Evolutionary conservation across 2,113 vertebrate genomes (phyloP).

Genomic region (Albula goreensis): DNA sequence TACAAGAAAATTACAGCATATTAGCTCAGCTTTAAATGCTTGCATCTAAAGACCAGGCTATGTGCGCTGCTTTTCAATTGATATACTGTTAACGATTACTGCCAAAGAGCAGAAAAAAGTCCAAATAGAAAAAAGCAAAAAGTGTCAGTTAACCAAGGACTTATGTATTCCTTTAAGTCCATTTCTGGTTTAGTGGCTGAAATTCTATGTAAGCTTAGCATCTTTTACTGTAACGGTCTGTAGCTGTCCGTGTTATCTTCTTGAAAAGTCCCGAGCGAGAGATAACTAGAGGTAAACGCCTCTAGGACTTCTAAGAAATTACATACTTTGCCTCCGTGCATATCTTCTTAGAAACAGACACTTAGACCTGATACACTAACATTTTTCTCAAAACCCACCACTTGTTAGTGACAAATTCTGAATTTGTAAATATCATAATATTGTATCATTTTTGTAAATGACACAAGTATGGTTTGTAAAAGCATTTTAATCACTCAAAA

Average conservation of each 20-base stretch:
- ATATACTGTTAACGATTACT: no score
- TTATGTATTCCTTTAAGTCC: not conserved
- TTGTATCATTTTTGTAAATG: not conserved
- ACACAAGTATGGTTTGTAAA: no score
- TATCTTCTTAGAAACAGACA: not conserved
- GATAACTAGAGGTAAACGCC: not conserved
- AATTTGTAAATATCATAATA: no score
- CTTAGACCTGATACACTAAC: not conserved
- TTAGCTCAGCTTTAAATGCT: no score
- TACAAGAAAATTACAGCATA: no score
- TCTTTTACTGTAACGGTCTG: not conserved
- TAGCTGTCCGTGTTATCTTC: not conserved
- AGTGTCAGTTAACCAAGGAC: not conserved
- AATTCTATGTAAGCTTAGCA: not conserved
- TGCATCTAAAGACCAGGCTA: no score
- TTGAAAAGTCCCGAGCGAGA: not conserved
- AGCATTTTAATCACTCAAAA: no score
- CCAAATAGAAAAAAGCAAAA: not conserved
- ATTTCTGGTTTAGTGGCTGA: not conserved
- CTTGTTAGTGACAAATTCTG: no score
- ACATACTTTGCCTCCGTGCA: not conserved
- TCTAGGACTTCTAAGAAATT: not conserved
- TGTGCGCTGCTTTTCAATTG: no score
- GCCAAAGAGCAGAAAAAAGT: not conserved
- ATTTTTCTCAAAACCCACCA: not conserved